These are phyloP conservation scores for Tokudaia muenninki DNA, from an alignment of 2,797 vertebrate genomes.

Conservation along the genomic window DNA sequence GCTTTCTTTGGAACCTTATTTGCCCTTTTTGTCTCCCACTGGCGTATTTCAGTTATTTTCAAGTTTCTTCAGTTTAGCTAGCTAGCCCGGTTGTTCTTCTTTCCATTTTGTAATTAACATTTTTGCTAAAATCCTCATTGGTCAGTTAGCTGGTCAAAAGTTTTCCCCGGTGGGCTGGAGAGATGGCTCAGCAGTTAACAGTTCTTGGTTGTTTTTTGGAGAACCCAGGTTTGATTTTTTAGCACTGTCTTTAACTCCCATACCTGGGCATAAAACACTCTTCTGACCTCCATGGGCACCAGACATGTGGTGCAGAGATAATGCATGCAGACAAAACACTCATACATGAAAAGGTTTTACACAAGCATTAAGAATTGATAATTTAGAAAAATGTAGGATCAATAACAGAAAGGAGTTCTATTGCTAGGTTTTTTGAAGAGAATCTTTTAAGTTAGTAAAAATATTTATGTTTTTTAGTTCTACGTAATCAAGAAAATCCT, in stretches of 20 bases:
- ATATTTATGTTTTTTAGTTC: conserved; percentile 51
- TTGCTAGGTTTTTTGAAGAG: conserved; percentile 53
- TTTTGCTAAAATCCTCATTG: conserved; percentile 38
- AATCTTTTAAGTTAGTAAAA: conserved; percentile 53
- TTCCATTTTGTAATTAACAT: conserved; percentile 31
- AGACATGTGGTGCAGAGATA: neutral
- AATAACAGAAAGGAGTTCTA: conserved; percentile 49
- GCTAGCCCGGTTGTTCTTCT: conserved; percentile 46
- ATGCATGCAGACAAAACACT: neutral
- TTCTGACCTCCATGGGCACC: neutral
- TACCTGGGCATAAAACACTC: neutral
- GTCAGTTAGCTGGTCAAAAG: neutral
- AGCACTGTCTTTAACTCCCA: neutral
- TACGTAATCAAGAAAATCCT: conserved; percentile 38
- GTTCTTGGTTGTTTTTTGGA: neutral
- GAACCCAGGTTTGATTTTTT: neutral
- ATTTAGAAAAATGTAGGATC: conserved; percentile 8
- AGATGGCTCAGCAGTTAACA: neutral
- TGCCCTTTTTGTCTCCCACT: neutral
- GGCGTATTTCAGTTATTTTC: conserved; percentile 1
- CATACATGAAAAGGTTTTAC: neutral
- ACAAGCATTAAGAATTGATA: conserved; percentile 57
- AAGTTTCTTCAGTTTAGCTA: conserved; percentile 50
- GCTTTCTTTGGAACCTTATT: conserved; percentile 15
- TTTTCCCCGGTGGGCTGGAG: neutral